These are phyloP conservation scores for Crossocerus cetratus DNA, from an alignment of 2,888 invertebrate species.

Conservation along the genomic window DNA sequence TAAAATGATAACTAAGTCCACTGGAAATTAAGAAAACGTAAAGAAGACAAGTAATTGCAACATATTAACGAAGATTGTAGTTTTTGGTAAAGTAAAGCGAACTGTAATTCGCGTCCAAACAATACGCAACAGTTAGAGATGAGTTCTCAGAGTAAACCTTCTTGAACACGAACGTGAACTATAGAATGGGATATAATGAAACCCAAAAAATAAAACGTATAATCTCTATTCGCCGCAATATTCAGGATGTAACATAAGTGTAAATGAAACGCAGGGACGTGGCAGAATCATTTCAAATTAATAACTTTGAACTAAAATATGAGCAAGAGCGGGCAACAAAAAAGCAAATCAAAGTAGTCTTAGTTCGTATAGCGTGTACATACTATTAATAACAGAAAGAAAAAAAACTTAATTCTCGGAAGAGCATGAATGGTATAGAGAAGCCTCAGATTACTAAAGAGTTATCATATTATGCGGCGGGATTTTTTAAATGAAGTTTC, in stretches of 20 bases:
- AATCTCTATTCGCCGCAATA: too few species aligned
- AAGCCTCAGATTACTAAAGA: conserved; percentile 78
- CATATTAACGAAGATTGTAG: neutral
- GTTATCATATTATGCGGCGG: conserved; percentile 70
- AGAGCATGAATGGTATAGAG: conserved; percentile 44
- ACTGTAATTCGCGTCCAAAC: too few species aligned
- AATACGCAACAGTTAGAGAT: too few species aligned
- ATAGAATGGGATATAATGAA: too few species aligned
- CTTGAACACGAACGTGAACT: too few species aligned
- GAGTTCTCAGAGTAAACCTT: too few species aligned
- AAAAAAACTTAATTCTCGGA: conserved; percentile 40
- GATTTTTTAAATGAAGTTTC: conserved; percentile 49
- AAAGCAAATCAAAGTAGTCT: conserved; percentile 52
- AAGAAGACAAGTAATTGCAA: neutral
- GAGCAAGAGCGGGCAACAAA: conserved; percentile 70
- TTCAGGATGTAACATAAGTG: conserved; percentile 41
- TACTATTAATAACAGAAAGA: conserved; percentile 29
- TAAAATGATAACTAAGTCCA: conserved; percentile 21
- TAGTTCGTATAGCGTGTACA: conserved; percentile 31
- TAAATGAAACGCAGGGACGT: conserved; percentile 61
- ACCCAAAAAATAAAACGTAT: too few species aligned
- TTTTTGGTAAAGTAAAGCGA: neutral
- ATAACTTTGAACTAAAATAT: conserved; percentile 65
- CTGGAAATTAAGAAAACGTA: conserved; percentile 16
- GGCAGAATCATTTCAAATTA: conserved; percentile 66